These are phyloP conservation scores for Laticauda laticaudata DNA, from an alignment of 2,113 vertebrate species.

Conservation along the genomic window DNA sequence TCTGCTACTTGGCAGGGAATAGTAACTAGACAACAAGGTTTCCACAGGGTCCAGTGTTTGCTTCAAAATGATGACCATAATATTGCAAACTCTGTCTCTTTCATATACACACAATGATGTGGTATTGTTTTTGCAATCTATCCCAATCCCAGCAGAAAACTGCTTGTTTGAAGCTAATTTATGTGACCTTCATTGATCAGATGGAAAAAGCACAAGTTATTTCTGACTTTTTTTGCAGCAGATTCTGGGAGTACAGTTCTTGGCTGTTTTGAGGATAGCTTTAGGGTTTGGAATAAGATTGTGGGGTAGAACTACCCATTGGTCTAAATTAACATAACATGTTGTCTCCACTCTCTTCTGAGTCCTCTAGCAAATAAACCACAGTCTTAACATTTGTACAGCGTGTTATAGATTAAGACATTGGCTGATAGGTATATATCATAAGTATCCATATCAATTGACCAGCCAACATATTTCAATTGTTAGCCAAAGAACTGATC, in stretches of 20 bases:
- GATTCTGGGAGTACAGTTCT: neutral
- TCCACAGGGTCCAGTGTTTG: neutral
- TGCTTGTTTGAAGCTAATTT: neutral
- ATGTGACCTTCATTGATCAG: neutral
- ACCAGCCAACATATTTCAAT: neutral
- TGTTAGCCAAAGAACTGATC: neutral
- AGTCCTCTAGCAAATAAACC: neutral
- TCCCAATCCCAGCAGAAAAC: neutral
- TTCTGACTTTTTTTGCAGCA: neutral
- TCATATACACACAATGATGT: neutral
- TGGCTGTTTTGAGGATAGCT: neutral
- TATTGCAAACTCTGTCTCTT: neutral
- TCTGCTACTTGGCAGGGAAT: neutral
- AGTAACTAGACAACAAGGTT: neutral
- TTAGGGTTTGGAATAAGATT: neutral
- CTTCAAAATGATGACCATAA: neutral
- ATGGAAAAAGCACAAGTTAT: neutral
- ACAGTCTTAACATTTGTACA: neutral
- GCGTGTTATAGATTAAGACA: neutral
- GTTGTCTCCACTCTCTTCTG: too few relatives aligned
- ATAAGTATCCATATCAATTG: neutral
- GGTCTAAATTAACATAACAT: neutral
- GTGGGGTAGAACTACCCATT: neutral
- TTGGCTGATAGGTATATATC: neutral
- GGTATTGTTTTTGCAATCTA: neutral